A percentile compares a stretch with the other conserved stretches of the same genome.
phyloP scores from a whole-genome alignment of 2,888 invertebrate genomes.

The Pemphredon lugubris region DNA sequence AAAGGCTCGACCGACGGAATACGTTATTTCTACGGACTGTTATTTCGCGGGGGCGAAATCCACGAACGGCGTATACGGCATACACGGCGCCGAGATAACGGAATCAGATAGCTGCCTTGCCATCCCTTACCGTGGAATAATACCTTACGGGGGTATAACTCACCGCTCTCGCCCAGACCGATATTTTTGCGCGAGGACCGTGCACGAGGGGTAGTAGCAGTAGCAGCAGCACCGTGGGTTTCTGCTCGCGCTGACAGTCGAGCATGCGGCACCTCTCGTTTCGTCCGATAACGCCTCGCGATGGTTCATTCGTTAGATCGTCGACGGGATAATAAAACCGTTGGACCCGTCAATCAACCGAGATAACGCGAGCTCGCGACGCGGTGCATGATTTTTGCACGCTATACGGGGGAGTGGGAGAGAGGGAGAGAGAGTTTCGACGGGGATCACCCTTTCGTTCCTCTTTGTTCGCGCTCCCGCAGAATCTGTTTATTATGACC shows the following conservation, averaged over 20 bases:
- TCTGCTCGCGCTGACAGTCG: neutral
- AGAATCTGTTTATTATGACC: no score
- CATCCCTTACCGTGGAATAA: constrained; percentile 70
- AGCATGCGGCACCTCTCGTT: constrained; percentile 3
- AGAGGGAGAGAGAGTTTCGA: no score
- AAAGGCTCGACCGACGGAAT: constrained; percentile 48
- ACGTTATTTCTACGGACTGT: constrained; percentile 61
- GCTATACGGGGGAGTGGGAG: no score
- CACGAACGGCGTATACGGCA: constrained; percentile 50
- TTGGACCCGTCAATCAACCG: constrained; percentile 21
- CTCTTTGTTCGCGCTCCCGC: no score
- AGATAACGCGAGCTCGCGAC: no score
- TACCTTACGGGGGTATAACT: constrained; percentile 71
- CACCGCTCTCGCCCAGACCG: constrained; percentile 64
- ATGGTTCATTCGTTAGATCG: constrained; percentile 36
- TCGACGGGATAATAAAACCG: constrained; percentile 34
- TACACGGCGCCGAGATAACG: constrained; percentile 65
- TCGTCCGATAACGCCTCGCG: constrained; percentile 9
- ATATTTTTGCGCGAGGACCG: constrained; percentile 62
- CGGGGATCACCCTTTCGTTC: no score
- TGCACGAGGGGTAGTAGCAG: constrained; percentile 35
- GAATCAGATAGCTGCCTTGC: constrained; percentile 69
- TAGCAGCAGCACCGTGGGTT: neutral
- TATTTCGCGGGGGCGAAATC: constrained; percentile 61
- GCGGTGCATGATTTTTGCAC: no score